Percentiles rank a stretch among this genome's conserved stretches.
Conservation (phyloP, 2,113 vertebrate genomes). For the Eublepharis macularius region DNA sequence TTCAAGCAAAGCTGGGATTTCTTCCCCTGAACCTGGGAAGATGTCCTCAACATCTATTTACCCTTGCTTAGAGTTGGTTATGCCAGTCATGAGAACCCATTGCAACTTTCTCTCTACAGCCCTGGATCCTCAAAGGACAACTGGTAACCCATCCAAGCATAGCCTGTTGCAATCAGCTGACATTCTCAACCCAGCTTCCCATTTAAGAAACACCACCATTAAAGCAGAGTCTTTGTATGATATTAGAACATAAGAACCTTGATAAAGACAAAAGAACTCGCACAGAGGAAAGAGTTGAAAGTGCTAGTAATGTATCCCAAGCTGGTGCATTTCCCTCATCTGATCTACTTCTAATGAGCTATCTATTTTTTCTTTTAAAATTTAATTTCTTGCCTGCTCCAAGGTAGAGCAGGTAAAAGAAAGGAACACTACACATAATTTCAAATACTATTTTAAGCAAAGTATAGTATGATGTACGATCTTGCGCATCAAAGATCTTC, state of each 20-base stretch:
- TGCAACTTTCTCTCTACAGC: not conserved
- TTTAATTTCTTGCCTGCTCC: not conserved
- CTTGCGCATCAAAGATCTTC: not conserved
- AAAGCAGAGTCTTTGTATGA: not conserved
- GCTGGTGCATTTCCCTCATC: not conserved
- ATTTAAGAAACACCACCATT: not conserved
- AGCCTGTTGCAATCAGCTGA: not conserved
- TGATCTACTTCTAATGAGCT: not conserved
- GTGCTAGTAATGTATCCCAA: not conserved
- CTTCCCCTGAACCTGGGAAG: not conserved
- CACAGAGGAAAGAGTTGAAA: not conserved
- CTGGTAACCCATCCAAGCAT: not conserved
- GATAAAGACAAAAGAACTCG: not conserved
- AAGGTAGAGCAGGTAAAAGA: too few species aligned
- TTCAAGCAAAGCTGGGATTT: not conserved
- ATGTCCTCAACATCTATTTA: too few species aligned
- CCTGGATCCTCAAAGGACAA: not conserved
- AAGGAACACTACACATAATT: not conserved
- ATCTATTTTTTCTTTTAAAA: not conserved
- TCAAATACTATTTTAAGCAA: not conserved
- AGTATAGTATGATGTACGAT: not conserved
- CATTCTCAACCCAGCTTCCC: not conserved
- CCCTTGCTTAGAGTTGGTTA: not conserved
- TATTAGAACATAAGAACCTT: not conserved
- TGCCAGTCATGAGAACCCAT: not conserved